Evolutionary conservation across 2,888 invertebrate genomes (phyloP).

Genomic region (Rhingia rostrata): DNA sequence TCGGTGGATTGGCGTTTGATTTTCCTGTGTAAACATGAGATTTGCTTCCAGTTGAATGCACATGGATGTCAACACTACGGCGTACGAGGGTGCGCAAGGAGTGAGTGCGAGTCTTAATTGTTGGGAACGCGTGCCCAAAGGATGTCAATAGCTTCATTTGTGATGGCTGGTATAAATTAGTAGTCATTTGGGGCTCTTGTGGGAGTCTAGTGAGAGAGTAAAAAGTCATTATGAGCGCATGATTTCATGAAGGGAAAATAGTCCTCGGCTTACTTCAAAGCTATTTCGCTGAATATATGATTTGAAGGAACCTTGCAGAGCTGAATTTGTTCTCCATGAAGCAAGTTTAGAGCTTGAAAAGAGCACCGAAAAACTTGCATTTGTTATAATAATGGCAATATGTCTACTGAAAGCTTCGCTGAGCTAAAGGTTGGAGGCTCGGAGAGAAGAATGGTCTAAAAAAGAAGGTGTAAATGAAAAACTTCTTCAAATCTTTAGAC

Average conservation of each 20-base stretch:
- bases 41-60: constrained; percentile 69
- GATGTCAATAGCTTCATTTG: constrained; percentile 61
- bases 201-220: not conserved
- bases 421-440: too few species aligned
- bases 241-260: not conserved
- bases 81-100: constrained; percentile 32
- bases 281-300: too few species aligned
- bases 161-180: constrained; percentile 57
- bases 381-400: too few species aligned
- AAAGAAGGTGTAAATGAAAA: too few species aligned
- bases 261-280: not conserved
- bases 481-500: too few species aligned
- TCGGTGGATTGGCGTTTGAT: constrained; percentile 60
- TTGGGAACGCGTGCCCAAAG: constrained; percentile 61
- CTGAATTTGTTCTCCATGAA: too few species aligned
- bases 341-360: too few species aligned
- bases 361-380: too few species aligned
- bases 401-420: too few species aligned
- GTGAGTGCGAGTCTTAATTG: constrained; percentile 62
- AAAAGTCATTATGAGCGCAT: constrained; percentile 4
- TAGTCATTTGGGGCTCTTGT: constrained; percentile 40
- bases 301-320: too few species aligned
- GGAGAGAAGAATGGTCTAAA: too few species aligned
- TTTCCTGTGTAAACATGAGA: constrained; percentile 68
- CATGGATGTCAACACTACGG: constrained; percentile 65